phyloP scores from a whole-genome alignment of 2,888 invertebrate genomes.

The Drosophila infuscata region DNA sequence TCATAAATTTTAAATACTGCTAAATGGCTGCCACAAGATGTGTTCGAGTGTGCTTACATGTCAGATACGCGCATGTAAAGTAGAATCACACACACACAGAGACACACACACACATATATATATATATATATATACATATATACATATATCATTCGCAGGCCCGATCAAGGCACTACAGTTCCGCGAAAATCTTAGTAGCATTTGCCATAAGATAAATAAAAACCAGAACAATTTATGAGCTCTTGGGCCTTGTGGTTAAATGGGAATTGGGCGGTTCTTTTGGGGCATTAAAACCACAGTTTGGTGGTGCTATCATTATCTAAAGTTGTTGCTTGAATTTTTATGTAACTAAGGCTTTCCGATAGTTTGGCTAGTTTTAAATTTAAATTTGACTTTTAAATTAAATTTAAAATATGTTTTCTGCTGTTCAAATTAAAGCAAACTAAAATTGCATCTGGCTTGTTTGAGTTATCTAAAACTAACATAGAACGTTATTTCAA shows the following conservation, averaged over 20 bases:
- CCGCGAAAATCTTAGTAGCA: slow-evolving; percentile 62
- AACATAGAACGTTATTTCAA: not conserved
- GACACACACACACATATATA: slow-evolving; percentile 14
- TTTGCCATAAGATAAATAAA: slow-evolving; percentile 12
- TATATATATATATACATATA: not conserved
- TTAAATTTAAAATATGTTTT: not conserved
- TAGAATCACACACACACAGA: slow-evolving; percentile 40
- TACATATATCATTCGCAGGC: slow-evolving; percentile 68
- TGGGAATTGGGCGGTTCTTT: not conserved
- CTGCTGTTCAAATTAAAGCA: too few relatives aligned
- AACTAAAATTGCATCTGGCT: not conserved
- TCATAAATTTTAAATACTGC: slow-evolving; percentile 81
- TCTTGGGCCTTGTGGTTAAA: slow-evolving; percentile 10
- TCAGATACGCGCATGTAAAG: slow-evolving; percentile 64
- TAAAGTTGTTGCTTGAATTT: not conserved
- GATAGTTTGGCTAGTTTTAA: not conserved
- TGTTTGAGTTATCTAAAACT: not conserved
- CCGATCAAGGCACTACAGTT: slow-evolving; percentile 49
- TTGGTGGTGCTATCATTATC: not conserved
- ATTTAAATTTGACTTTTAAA: not conserved
- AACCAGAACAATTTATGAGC: slow-evolving; percentile 21
- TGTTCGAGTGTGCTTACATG: slow-evolving; percentile 68
- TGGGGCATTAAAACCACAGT: slow-evolving; percentile 1
- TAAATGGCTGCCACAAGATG: slow-evolving; percentile 77
- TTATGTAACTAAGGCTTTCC: too few relatives aligned